A percentile compares a stretch with the other conserved stretches of the same genome.
phyloP scores from a whole-genome alignment of 2,797 vertebrate species.

The Triplophysa bombifrons region DNA sequence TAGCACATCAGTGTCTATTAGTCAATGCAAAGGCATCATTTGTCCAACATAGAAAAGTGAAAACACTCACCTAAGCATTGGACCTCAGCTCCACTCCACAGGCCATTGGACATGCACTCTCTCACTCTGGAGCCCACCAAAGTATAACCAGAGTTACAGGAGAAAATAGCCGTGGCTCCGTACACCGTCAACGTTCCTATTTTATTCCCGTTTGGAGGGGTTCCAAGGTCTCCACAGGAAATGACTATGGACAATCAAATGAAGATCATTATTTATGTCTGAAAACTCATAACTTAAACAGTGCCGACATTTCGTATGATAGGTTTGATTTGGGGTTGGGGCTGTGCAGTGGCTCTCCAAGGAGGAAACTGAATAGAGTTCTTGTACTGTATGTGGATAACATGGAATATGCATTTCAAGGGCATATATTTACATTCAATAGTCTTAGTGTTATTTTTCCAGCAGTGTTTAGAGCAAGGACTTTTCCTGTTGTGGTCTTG shows the following conservation, averaged over 20 bases:
- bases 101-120: constrained; percentile 96
- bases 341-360: too few species aligned
- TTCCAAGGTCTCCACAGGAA: constrained; percentile 92
- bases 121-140: constrained; percentile 93
- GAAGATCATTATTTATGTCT: neutral
- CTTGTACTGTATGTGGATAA: too few species aligned
- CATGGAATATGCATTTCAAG: too few species aligned
- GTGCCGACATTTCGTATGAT: neutral
- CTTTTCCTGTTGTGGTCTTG: neutral
- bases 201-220: constrained; percentile 93
- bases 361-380: too few species aligned
- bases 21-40: constrained; percentile 5
- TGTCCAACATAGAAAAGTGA: neutral
- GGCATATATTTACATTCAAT: neutral
- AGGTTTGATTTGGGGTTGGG: neutral
- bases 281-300: too few species aligned
- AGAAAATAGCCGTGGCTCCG: constrained; percentile 96
- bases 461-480: neutral
- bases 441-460: neutral
- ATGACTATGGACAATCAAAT: constrained; percentile 79
- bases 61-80: constrained; percentile 87
- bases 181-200: constrained; percentile 93
- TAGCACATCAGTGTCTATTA: neutral
- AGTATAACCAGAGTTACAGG: constrained; percentile 96
- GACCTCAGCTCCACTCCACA: constrained; percentile 95